Conservation (phyloP, 37 sponge, comb jelly and placozoan genomes). For the Halichondria panicea region DNA sequence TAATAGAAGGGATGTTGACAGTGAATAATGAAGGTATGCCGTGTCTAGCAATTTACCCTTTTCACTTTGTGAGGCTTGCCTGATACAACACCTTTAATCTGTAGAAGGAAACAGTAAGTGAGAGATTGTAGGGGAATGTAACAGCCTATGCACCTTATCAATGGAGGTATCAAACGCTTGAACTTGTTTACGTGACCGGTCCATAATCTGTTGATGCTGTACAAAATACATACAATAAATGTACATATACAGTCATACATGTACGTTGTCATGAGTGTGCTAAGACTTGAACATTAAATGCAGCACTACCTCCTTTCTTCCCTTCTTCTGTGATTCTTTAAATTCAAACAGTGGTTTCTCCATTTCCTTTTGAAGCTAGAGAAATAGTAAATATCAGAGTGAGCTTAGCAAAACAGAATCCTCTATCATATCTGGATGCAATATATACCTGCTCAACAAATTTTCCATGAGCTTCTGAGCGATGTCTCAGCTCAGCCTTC, state of each 20-base stretch:
- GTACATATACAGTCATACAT: neutral
- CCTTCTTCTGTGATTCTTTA: slow-evolving; percentile 75
- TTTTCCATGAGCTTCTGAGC: slow-evolving; percentile 58
- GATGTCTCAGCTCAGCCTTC: slow-evolving; percentile 53
- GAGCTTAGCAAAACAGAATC: neutral
- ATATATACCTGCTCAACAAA: slow-evolving; percentile 56
- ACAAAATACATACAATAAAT: neutral
- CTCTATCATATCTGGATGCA: neutral
- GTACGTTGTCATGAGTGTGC: neutral
- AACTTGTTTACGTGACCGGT: slow-evolving; percentile 54
- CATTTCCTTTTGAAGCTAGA: slow-evolving; percentile 39
- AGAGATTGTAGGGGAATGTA: neutral
- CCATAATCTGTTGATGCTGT: slow-evolving; percentile 66
- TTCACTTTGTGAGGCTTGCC: neutral
- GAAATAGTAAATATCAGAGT: neutral
- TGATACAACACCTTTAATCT: neutral
- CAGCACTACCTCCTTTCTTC: slow-evolving; percentile 56
- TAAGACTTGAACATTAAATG: neutral
- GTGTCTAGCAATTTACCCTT: neutral
- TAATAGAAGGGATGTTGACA: too few species aligned
- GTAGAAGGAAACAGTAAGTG: neutral
- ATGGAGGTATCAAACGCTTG: slow-evolving; percentile 43
- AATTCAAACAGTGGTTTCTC: slow-evolving; percentile 70
- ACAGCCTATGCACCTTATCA: slow-evolving; percentile 42
- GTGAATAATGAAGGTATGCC: too few species aligned